Evolutionary conservation across 2,797 vertebrate species (phyloP).

Genomic region (Macropodus opercularis): DNA sequence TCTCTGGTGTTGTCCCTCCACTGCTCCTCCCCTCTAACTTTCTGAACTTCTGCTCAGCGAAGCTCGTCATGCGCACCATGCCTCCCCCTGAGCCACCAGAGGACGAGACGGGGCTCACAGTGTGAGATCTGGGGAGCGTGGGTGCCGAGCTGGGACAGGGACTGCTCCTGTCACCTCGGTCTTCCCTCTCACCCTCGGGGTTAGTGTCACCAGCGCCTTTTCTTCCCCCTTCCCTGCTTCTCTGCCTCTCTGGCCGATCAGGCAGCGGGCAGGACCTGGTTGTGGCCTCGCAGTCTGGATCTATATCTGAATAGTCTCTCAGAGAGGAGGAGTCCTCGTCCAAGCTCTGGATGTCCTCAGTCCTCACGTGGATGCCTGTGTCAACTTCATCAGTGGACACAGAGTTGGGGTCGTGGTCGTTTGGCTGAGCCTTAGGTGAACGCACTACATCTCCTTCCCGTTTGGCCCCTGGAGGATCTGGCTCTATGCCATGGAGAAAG

Average conservation of each 20-base stretch:
- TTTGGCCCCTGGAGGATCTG: conserved; percentile 67
- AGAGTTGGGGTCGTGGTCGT: conserved; percentile 84
- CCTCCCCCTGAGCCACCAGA: conserved; percentile 80
- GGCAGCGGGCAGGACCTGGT: conserved; percentile 77
- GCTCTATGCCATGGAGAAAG: conserved; percentile 89
- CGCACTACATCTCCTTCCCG: conserved; percentile 46
- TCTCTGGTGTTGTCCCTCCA: conserved; percentile 95
- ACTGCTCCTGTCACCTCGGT: conserved; percentile 71
- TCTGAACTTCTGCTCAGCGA: conserved; percentile 96
- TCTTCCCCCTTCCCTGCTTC: conserved; percentile 34
- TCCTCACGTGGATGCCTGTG: conserved; percentile 96
- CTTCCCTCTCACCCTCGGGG: conserved; percentile 29
- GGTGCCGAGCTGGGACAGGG: conserved; percentile 87
- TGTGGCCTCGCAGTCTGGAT: conserved; percentile 88
- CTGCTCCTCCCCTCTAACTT: conserved; percentile 93
- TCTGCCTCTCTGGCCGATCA: conserved; percentile 58
- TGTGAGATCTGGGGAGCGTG: conserved; percentile 83
- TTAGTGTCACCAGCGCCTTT: conserved; percentile 33
- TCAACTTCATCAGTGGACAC: conserved; percentile 90
- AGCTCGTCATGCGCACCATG: conserved; percentile 94
- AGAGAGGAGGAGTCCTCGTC: conserved; percentile 95
- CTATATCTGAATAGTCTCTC: conserved; percentile 96
- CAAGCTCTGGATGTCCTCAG: conserved; percentile 96
- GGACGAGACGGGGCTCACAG: conserved; percentile 88
- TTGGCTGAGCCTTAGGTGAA: conserved; percentile 77